Evolutionary conservation across 2,113 vertebrate species (phyloP), one percentile per base, ranked within the genome.

Genomic region (Psilopsiagon aymara): DNA sequence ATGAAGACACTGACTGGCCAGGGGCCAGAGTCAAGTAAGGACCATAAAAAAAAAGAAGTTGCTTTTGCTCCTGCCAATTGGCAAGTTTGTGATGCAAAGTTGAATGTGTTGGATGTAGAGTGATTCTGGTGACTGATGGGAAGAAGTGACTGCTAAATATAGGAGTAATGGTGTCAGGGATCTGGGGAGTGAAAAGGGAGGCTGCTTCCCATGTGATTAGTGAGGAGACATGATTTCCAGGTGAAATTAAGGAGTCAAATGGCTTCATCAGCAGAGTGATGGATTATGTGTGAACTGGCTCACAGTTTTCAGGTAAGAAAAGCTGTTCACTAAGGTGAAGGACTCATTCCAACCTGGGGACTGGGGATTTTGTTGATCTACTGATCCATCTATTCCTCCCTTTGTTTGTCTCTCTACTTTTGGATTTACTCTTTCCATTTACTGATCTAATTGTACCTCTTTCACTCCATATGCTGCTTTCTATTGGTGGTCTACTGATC

Each of bases 1-100:
- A 97, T 95, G 95, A 92, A 97, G 96, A 95, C 88, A 87, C 79
- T 33, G 67, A 46, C 64, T 92, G 96, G 96, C 82, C 0, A 0
- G 23, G 79, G 90, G 90, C 96, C 96, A 97, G 91, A 46, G 52
- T 69, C 0, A 17, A 80, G 75, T 94, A 68, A 73, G 67, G 71
- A 74, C 24, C 53, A 8, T 23, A 35, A 43, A 53, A 27, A 27
- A n/a, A 28, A 71, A 41, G 55, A 53, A 46, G 47, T 68, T 64
- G 82, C 4, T 92, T 92, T 93, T 82, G 24, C 29, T 90, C 18
- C 88, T 84, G 78, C 46, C 71, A 73, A 47, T 62, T 92, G 95
- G 84, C 62, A 80, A 84, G 59, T 21, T 63, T 64, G 67, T 0
- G 23, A 53, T 69, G 70, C 7, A 18, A 41, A 92, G 88, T 23